Evolutionary conservation across 2,888 invertebrate species (phyloP).

Genomic region (Cephus nigrinus): DNA sequence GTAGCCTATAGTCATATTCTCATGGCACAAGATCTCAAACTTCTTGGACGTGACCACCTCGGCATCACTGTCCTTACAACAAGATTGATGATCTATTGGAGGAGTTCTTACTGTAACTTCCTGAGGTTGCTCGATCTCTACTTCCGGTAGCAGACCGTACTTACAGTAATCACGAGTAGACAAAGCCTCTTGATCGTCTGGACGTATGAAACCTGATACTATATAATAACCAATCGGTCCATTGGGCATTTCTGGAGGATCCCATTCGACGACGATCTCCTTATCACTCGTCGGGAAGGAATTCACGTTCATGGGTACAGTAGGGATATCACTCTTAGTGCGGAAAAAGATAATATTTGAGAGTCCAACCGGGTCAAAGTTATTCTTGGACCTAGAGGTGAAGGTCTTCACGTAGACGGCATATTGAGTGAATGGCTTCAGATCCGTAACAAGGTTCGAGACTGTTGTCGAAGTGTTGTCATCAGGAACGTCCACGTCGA

Average conservation of each 20-base stretch:
- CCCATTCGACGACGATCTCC: constrained; percentile 71
- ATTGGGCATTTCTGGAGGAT: constrained; percentile 71
- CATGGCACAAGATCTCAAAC: constrained; percentile 49
- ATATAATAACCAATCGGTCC: constrained; percentile 72
- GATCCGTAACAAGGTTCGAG: constrained; percentile 58
- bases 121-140: constrained; percentile 24
- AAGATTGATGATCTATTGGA: constrained; percentile 20
- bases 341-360: constrained; percentile 53
- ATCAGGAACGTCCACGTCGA: constrained; percentile 52
- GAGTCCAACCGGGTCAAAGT: constrained; percentile 43
- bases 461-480: constrained; percentile 24
- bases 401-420: constrained; percentile 79
- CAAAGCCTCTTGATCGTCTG: constrained; percentile 47
- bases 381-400: constrained; percentile 56
- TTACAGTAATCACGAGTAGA: constrained; percentile 66
- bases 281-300: constrained; percentile 60
- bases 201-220: constrained; percentile 51
- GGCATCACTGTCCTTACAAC: constrained; percentile 35
- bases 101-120: constrained; percentile 37
- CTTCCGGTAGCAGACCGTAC: constrained; percentile 37
- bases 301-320: constrained; percentile 49
- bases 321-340: constrained; percentile 57
- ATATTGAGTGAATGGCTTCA: constrained; percentile 78
- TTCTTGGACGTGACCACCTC: constrained; percentile 27
- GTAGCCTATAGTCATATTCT: constrained; percentile 41